phyloP scores from a whole-genome alignment of 1,140 invertebrate species.

The Magallana gigas region DNA sequence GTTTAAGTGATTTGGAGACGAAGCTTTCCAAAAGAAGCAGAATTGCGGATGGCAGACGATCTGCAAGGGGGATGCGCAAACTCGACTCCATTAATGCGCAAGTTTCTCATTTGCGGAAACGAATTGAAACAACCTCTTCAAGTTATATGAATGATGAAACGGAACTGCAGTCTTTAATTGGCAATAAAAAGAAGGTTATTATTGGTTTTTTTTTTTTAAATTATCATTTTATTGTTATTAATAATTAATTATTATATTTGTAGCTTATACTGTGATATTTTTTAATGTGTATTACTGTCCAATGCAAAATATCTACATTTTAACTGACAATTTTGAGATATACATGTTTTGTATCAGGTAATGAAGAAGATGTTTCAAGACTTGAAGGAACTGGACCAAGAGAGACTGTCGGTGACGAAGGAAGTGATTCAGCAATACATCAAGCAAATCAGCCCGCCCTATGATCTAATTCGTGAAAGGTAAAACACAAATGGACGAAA shows the following conservation, averaged over 20 bases:
- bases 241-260: no score
- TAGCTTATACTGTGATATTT: no score
- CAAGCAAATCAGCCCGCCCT: background rate
- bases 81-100: background rate
- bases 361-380: background rate
- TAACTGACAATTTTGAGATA: no score
- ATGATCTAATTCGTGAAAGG: background rate
- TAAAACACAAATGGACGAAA: background rate
- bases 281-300: no score
- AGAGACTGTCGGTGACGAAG: background rate
- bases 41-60: background rate
- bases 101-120: background rate
- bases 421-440: background rate
- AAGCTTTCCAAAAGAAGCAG: background rate
- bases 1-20: background rate
- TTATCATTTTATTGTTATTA: no score
- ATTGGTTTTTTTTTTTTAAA: background rate
- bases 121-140: background rate
- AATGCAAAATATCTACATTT: no score
- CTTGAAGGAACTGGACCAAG: background rate
- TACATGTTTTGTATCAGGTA: background rate
- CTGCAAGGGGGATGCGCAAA: slow-evolving; percentile 4
- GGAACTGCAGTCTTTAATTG: background rate
- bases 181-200: background rate
- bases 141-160: background rate